Evolutionary conservation across 1,140 invertebrate species (phyloP), one percentile per base, ranked within the genome.

Genomic region (Pristionchus pacificus): DNA sequence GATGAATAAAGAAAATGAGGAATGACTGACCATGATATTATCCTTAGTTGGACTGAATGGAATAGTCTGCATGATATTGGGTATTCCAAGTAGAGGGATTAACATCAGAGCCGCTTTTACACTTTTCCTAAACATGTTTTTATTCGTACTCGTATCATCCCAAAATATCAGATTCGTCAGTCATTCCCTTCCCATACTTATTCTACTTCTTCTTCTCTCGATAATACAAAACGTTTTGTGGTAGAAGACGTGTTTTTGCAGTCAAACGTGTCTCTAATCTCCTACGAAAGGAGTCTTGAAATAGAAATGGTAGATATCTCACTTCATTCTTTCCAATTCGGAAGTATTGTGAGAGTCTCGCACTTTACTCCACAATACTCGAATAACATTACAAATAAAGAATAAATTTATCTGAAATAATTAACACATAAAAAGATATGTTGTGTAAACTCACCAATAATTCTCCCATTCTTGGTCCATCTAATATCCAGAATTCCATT

Each of bases 61-160:
- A 49, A 83, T 83, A 2, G 82, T 84, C 55, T 83, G 81, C 80
- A 83, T 82, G 25, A 83, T 84, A 74, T 83, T 83, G 1, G 81
- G 83, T 59, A 83, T 80, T 33, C 81, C 80, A 2, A 83, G 71
- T 27, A 83, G 71, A 2, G 81, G 81, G 29, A 84, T 79, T 6
- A 83, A 63, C 83, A 83, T 84, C 63, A 83, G 60, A 2, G 83
- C 81, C 15, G 81, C 81, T 64, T 83, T 83, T 1, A 83, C 81
- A 62, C 77, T 79, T 66, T 83, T 83, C 65, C 80, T 83, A 24
- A 58, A 80, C 14, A 28, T 19, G 1, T 19, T 65, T 55, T 79
- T 66, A 64, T 27, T 30, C 38, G 31, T 33, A 32, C 1, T 15
- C 32, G 29, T n/a, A 27, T n/a, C n/a, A n/a, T n/a, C n/a, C n/a